Evolutionary conservation across 2,113 vertebrate genomes (phyloP), one percentile per base, ranked within the genome.

Genomic region (Hippocampus mohnikei): DNA sequence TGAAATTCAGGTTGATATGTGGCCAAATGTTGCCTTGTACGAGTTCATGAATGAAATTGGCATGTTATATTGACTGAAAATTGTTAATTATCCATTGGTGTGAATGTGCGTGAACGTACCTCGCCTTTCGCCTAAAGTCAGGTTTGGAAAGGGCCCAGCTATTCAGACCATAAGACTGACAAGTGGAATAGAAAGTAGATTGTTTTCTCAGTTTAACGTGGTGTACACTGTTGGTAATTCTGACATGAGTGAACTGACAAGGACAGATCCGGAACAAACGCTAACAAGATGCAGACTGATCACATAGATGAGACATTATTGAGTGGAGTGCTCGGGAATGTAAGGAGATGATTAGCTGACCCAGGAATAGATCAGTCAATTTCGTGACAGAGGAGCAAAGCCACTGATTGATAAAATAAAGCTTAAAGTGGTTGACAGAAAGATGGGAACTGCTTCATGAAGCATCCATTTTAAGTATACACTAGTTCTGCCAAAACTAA

Each of bases 401-500:
- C 5, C 15, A 60, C 33, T 33, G 23, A 46, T 18, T 25, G 63
- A 46, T 65, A 10, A 18, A 46, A 65, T 3, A 46, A 46, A 65
- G 23, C 42, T 37, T 10, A 50, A 67, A 18, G 27, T 20, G 48
- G 44, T 67, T 65, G 44, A 50, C 44, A 27, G 29, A 41, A 61
- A 79, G 60, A 58, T 77, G 65, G 71, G 59, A 85, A 77, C 53
- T 62, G 67, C 53, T 44, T 69, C 42, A 78, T 59, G 53, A 71
- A 16, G 21, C 67, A 68, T 71, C 69, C 21, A 41, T 69, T 33
- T 15, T 21, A 68, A 44, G 41, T 42, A 61, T 76, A 50, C 42
- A 27, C 8, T 71, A 25, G 63, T 73, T 79, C 73, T 70, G 77
- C 81, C 82, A 88, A 85, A 81, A 75, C 70, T 72, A 90, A 91